A percentile compares a stretch with the other conserved stretches of the same genome.
These are phyloP conservation scores for Kryptolebias ocellatus DNA, from an alignment of 2,797 vertebrate genomes.

Conservation along the genomic window DNA sequence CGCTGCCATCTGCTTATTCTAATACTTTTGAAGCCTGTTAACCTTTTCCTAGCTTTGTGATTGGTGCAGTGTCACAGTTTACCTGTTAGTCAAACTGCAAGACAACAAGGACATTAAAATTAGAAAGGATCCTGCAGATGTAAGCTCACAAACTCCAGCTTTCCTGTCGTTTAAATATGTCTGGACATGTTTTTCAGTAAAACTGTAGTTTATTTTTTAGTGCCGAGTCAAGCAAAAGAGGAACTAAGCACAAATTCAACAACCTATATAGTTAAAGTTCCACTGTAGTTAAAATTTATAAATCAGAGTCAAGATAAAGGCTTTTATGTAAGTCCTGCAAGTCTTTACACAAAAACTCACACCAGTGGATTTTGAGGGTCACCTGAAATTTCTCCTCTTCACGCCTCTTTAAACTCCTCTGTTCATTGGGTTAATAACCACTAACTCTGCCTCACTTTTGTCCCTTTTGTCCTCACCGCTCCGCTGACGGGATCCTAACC, in stretches of 20 bases:
- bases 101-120: conserved; percentile 58
- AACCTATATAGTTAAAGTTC: conserved; percentile 1
- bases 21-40: conserved; percentile 65
- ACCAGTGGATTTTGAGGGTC: conserved; percentile 49
- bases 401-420: conserved; percentile 23
- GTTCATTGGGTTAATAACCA: conserved; percentile 48
- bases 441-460: conserved; percentile 61
- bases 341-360: conserved; percentile 25
- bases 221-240: no score
- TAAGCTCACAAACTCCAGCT: conserved; percentile 8
- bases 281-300: conserved; percentile 3
- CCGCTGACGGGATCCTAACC: conserved; percentile 56
- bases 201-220: no score
- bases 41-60: conserved; percentile 63
- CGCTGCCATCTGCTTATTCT: conserved; percentile 71
- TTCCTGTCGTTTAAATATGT: neutral
- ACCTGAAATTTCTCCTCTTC: conserved; percentile 48
- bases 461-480: conserved; percentile 59
- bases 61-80: conserved; percentile 73
- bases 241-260: no score
- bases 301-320: no score
- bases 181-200: no score
- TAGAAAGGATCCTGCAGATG: conserved; percentile 23
- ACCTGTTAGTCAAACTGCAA: conserved; percentile 64
- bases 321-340: no score